Evolutionary conservation across 1,140 invertebrate genomes (phyloP), one percentile per base, ranked within the genome.

Genomic region (Euwallacea fornicatus): DNA sequence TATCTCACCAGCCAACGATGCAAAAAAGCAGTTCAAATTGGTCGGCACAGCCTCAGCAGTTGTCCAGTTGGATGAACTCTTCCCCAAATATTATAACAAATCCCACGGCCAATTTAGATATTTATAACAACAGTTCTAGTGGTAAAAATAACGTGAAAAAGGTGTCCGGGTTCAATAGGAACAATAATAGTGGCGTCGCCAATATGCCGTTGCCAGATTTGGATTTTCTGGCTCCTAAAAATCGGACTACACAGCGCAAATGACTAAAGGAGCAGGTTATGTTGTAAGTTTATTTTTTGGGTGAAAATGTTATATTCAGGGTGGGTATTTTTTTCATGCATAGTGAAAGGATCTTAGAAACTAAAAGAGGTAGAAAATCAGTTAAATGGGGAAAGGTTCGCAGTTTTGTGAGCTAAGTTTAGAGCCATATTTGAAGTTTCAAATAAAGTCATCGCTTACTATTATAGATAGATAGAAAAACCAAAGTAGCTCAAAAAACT

Each of bases 201-300:
- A 82, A 79, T 74, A 82, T 83, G 6, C 72, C 83, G 6, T 78
- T 84, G 61, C 83, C 83, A 8, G 83, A 84, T 76, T 74, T 84
- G 64, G 82, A 83, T 69, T 84, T 84, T 76, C 78, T 83, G 56
- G 81, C 82, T 10, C 83, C 83, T 13, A 78, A 75, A 76, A 75
- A 64, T 62, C 58, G 75, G 66, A 78, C 74, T 72, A 13, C 56
- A 16, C 65, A 65, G 7, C 68, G 69, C 42, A 78, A 80, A 80
- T 80, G 78, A 80, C 78, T 74, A 77, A 77, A 76, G 74, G 77
- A 80, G 74, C 75, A 78, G 66, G 74, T 78, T 61, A 78, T 80
- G 74, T 73, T 80, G 68, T 80, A 76, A 70, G 56, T 46, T 67
- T 66, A n/a, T 44, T 55, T 13, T 10, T 50, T 42, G 59, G 21